Percentiles rank a stretch among this genome's conserved stretches.
phyloP scores from a whole-genome alignment of 1,140 invertebrate genomes.

The Chymomyza costata region DNA sequence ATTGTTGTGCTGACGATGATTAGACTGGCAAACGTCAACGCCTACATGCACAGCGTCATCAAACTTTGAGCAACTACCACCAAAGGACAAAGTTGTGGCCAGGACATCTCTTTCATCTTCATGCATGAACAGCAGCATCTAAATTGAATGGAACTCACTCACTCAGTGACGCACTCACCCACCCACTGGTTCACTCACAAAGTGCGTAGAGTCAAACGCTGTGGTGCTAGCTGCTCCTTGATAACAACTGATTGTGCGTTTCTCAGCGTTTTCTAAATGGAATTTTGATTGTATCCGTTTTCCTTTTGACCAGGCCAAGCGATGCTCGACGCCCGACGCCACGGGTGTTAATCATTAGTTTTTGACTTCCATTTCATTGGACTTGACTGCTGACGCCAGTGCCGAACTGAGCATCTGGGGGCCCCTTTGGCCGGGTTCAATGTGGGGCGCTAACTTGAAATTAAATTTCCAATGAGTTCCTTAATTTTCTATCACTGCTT shows the following conservation, averaged over 20 bases:
- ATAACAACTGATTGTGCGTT: conserved; percentile 70
- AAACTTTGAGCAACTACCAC: conserved; percentile 29
- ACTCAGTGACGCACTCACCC: too few species aligned
- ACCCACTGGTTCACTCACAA: too few species aligned
- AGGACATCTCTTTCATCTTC: neutral
- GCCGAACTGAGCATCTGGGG: too few species aligned
- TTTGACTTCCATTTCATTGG: conserved; percentile 2
- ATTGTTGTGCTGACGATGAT: conserved; percentile 63
- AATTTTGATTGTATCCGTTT: conserved; percentile 71
- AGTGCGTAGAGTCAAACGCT: conserved; percentile 5
- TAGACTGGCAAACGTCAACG: conserved; percentile 36
- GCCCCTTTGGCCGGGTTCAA: too few species aligned
- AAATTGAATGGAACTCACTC: conserved; percentile 33
- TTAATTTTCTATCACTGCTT: too few species aligned
- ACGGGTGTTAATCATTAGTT: conserved; percentile 37
- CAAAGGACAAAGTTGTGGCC: conserved; percentile 5
- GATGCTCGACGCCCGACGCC: conserved; percentile 10
- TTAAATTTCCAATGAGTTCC: too few species aligned
- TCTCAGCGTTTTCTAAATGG: conserved; percentile 62
- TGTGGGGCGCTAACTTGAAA: too few species aligned
- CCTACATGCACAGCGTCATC: conserved; percentile 2
- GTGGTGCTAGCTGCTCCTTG: too few species aligned
- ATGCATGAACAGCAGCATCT: conserved; percentile 8
- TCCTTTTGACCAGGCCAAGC: conserved; percentile 4
- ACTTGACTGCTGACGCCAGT: too few species aligned